Percentiles rank a stretch among this genome's conserved stretches.
Conservation (phyloP, 2,113 vertebrate species). For the Pseudopodoces humilis region DNA sequence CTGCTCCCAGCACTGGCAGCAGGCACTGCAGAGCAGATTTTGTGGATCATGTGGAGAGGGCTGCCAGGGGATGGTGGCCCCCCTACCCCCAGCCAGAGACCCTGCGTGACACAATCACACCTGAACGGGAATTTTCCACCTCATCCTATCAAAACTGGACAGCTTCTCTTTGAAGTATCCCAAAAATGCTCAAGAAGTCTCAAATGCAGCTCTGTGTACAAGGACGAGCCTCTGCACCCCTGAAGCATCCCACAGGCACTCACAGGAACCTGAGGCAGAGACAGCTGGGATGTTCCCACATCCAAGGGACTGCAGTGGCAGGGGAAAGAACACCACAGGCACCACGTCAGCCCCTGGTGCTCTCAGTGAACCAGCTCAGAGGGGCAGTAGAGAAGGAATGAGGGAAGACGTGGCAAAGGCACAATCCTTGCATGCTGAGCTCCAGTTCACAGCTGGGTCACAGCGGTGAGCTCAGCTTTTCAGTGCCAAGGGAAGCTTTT, state of each 20-base stretch:
- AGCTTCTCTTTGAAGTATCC: not conserved
- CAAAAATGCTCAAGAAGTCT: not conserved
- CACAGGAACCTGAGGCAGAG: not conserved
- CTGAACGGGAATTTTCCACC: not conserved
- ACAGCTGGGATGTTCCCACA: not conserved
- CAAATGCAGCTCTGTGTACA: not conserved
- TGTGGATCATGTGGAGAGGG: not conserved
- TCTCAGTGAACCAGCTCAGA: not conserved
- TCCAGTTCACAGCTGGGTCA: not conserved
- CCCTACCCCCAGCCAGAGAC: not conserved
- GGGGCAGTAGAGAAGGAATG: not conserved
- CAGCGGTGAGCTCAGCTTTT: not conserved
- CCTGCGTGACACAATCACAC: fast-evolving
- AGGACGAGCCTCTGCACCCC: fast-evolving
- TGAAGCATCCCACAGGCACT: not conserved
- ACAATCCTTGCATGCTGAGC: not conserved
- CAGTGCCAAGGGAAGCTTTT: not conserved
- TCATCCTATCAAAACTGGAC: not conserved
- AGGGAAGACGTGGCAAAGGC: fast-evolving
- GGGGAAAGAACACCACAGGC: not conserved
- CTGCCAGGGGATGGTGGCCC: not conserved
- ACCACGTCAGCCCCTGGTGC: not conserved
- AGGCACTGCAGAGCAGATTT: not conserved
- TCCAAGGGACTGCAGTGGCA: not conserved
- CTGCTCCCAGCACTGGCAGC: not conserved